Conservation (phyloP, 2,797 vertebrate species). For the Tinamus major region DNA sequence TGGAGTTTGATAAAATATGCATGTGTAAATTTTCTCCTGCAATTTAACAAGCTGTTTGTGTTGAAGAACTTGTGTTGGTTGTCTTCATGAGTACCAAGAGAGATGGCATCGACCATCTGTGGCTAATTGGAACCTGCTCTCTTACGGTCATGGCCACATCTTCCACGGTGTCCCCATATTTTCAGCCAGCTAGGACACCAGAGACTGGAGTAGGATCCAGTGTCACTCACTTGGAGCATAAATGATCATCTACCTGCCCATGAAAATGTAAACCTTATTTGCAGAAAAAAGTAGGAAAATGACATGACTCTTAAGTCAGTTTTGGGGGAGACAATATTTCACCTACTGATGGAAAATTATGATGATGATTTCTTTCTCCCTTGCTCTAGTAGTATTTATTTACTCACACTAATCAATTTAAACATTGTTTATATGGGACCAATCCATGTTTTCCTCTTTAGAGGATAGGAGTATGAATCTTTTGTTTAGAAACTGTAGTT, state of each 20-base stretch:
- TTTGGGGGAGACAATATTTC: background rate
- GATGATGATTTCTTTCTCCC: background rate
- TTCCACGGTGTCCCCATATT: background rate
- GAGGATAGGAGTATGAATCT: background rate
- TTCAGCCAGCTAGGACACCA: background rate
- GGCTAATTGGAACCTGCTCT: background rate
- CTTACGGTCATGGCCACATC: background rate
- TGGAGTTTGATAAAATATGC: background rate
- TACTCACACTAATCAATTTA: background rate
- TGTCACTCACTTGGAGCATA: background rate
- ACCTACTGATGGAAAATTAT: background rate
- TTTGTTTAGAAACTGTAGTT: background rate
- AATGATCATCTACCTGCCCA: background rate
- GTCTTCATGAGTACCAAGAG: background rate
- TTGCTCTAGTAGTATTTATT: background rate
- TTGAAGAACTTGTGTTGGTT: background rate
- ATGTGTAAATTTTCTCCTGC: slow-evolving; percentile 60
- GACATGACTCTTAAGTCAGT: background rate
- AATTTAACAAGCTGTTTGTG: slow-evolving; percentile 65
- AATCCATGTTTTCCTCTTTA: background rate
- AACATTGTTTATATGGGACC: background rate
- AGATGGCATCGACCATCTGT: background rate
- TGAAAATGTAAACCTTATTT: background rate
- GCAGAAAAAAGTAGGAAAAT: background rate
- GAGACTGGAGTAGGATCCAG: background rate